A percentile compares a stretch with the other conserved stretches of the same genome.
Conservation (phyloP, 2,797 vertebrate species). For the Acipenser transmontanus region DNA sequence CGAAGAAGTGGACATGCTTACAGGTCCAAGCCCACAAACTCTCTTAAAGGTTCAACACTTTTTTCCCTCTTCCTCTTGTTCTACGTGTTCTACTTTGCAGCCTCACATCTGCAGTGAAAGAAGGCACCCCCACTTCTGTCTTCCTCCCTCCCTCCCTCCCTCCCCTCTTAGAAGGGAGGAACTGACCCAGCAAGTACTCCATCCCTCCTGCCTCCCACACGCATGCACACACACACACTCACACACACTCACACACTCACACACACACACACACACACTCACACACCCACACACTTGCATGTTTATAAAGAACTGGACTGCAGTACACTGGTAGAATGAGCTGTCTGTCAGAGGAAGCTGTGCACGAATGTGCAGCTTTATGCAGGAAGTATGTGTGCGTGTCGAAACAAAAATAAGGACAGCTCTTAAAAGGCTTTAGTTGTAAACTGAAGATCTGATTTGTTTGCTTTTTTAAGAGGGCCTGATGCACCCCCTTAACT, state of each 20-base stretch:
- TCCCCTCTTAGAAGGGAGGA: constrained; percentile 11
- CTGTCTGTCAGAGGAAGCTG: neutral
- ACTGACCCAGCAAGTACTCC: neutral
- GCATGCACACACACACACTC: constrained; percentile 1
- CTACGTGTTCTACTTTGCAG: constrained; percentile 33
- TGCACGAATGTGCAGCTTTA: neutral
- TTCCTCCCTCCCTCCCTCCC: constrained; percentile 26
- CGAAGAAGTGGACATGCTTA: constrained; percentile 13
- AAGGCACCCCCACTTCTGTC: constrained; percentile 39
- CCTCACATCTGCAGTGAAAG: constrained; percentile 29
- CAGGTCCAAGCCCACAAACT: constrained; percentile 28
- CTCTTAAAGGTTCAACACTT: constrained; percentile 37
- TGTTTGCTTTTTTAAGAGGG: no score
- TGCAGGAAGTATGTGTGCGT: neutral
- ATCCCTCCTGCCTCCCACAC: constrained; percentile 9
- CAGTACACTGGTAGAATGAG: neutral
- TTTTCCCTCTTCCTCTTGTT: constrained; percentile 27
- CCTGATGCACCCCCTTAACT: no score
- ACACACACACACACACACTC: constrained; percentile 3
- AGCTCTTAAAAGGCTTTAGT: no score
- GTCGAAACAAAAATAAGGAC: no score
- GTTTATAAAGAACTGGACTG: neutral
- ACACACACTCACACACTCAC: constrained; percentile 3
- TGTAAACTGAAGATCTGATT: no score
- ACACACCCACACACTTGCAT: neutral